Base-by-base conservation (phyloP, 2,888 invertebrate species). In the Celastrina argiolus region DNA sequence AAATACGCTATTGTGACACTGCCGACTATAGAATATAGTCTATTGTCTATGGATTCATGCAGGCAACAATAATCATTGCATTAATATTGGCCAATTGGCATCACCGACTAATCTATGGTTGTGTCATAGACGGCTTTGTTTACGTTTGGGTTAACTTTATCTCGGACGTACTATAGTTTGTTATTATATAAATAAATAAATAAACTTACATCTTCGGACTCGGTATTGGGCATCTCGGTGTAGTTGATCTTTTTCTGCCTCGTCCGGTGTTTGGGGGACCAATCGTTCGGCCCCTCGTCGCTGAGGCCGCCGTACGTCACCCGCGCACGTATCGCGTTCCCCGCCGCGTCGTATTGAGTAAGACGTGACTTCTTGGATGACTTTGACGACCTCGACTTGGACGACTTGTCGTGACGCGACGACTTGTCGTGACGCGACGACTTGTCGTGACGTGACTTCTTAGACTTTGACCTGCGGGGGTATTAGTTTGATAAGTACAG, bases 171-270 rank as follows among this genome's bases (percentile, higher is more conserved):
- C n/a, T n/a, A n/a, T n/a, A n/a, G n/a, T n/a, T n/a, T n/a, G n/a
- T n/a, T n/a, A n/a, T n/a, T n/a, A n/a, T n/a, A n/a, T n/a, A n/a
- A n/a, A n/a, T n/a, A n/a, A n/a, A n/a, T n/a, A 2, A 14, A 31
- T 14, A 16, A 34, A 87, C 87, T 89, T 76, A 94, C 95, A 81
- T 94, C 95, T 78, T 94, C 96, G 63, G 94, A 95, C 79, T 96
- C 96, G 0, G 95, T 94, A 70, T 94, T 94, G 65, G 94, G 92
- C 77, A 93, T 93, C 84, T 96, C 97, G 3, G 95, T 94, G 76
- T 96, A 96, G 80, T 95, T 94, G 69, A 95, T 95, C 83, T 94
- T 94, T 74, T 93, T 92, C 70, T 95, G 96, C 6, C 96, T 83
- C 0, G 96, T 96, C 71, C 95, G 88, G 76, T 95, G 92, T 65